Evolutionary conservation across 2,888 invertebrate genomes (phyloP), one percentile per base, ranked within the genome.

Genomic region (Furcula furcula): DNA sequence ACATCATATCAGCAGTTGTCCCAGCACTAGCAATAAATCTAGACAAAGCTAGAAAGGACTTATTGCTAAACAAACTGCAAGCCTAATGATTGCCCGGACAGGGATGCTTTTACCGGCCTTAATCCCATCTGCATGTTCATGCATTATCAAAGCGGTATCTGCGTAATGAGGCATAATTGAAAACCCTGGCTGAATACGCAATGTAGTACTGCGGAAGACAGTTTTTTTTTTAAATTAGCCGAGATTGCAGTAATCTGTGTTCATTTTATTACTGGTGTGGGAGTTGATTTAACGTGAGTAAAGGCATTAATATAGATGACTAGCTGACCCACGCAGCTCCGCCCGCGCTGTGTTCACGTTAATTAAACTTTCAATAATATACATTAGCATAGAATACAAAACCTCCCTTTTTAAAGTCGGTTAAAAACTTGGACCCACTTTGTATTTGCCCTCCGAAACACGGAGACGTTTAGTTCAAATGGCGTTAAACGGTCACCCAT

Each of bases 81-180:
- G 64, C 60, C 65, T 63, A 70, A 72, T 74, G 58, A 67, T 58
- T 58, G 63, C 51, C 48, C 34, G 47, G 36, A 50, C 52, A 62
- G 63, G 62, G 67, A 40, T 69, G 66, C 67, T n/a, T n/a, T n/a
- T 55, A 54, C 61, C 44, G 56, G 42, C 43, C 47, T 59, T 77
- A 80, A 81, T 76, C 63, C 65, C 49, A 80, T 81, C 70, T 81
- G 62, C 79, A 81, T 81, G 71, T 77, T 78, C 79, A 81, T 81
- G 71, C 76, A 78, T 80, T 81, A 82, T 79, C 79, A 81, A 80
- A 81, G 78, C 65, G 58, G 71, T 67, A 71, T 68, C 66, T 49
- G 50, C 45, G 61, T 70, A 74, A 74, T 67, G 65, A 76, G 65
- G 59, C 57, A 48, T 70, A 73, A 76, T 78, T 70, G 77, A 73